phyloP scores from a whole-genome alignment of 2,888 invertebrate genomes.

The Allacma fusca region DNA sequence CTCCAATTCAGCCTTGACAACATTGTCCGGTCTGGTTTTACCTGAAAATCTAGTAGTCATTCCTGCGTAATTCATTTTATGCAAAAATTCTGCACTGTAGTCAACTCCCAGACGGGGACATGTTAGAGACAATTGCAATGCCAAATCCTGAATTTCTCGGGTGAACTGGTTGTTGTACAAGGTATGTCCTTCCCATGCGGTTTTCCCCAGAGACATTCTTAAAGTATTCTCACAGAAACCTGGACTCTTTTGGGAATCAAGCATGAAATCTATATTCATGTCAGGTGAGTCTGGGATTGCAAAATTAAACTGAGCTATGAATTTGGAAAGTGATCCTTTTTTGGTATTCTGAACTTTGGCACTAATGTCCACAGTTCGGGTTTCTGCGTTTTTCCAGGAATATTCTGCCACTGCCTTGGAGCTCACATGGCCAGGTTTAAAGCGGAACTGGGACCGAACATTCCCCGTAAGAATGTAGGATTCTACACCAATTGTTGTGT shows the following conservation, averaged over 20 bases:
- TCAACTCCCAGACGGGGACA: constrained; percentile 61
- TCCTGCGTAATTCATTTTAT: constrained; percentile 46
- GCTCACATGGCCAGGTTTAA: constrained; percentile 59
- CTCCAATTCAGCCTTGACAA: constrained; percentile 53
- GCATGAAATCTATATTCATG: constrained; percentile 60
- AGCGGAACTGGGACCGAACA: constrained; percentile 56
- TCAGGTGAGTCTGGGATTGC: constrained; percentile 59
- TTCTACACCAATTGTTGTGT: constrained; percentile 58
- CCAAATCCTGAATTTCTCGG: constrained; percentile 57
- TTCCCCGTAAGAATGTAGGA: constrained; percentile 61
- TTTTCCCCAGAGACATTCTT: constrained; percentile 60
- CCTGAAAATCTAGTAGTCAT: constrained; percentile 52
- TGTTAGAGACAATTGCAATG: constrained; percentile 55
- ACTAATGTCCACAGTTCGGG: constrained; percentile 60
- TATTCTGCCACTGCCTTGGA: constrained; percentile 62
- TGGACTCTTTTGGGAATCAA: constrained; percentile 61
- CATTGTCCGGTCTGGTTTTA: constrained; percentile 45
- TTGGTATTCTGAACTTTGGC: constrained; percentile 59
- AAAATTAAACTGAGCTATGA: constrained; percentile 51
- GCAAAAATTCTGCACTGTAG: constrained; percentile 57
- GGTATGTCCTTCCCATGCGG: constrained; percentile 62
- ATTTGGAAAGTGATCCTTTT: constrained; percentile 60
- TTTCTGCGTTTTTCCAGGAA: constrained; percentile 56
- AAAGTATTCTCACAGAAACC: constrained; percentile 62
- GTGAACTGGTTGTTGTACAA: constrained; percentile 60